phyloP scores from a whole-genome alignment of 2,797 vertebrate species.

The Pteronotus mesoamericanus region DNA sequence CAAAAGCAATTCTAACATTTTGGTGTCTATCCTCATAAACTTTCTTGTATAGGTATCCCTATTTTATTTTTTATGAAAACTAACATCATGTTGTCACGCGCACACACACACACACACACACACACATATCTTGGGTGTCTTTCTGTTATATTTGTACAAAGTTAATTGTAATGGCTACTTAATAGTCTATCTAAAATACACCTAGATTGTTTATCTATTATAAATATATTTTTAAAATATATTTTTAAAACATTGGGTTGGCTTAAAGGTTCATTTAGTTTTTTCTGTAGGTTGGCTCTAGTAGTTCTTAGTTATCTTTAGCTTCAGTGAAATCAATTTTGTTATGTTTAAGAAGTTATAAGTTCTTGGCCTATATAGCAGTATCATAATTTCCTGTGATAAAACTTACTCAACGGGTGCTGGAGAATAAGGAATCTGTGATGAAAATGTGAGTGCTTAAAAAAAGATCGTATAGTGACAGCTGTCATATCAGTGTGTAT shows the following conservation, averaged over 20 bases:
- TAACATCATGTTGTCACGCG: background rate
- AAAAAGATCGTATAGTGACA: background rate
- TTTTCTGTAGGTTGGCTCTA: background rate
- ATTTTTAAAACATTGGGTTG: background rate
- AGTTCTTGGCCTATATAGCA: background rate
- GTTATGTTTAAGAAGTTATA: background rate
- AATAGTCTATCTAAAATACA: background rate
- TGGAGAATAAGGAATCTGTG: no score
- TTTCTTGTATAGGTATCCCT: background rate
- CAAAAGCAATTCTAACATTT: background rate
- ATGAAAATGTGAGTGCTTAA: no score
- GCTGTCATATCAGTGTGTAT: background rate
- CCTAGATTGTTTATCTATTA: background rate
- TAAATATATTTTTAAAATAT: background rate
- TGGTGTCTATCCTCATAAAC: background rate
- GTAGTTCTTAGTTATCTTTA: background rate
- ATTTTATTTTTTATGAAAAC: slow-evolving; percentile 12
- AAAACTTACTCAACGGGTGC: background rate
- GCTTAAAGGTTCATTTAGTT: background rate
- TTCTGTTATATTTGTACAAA: background rate
- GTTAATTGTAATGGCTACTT: background rate
- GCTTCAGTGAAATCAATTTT: background rate
- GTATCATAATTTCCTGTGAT: slow-evolving; percentile 16
- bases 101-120: background rate
- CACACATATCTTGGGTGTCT: background rate